Evolutionary conservation across 2,113 vertebrate genomes (phyloP), one percentile per base, ranked within the genome.

Genomic region (Chloropsis hardwickii): DNA sequence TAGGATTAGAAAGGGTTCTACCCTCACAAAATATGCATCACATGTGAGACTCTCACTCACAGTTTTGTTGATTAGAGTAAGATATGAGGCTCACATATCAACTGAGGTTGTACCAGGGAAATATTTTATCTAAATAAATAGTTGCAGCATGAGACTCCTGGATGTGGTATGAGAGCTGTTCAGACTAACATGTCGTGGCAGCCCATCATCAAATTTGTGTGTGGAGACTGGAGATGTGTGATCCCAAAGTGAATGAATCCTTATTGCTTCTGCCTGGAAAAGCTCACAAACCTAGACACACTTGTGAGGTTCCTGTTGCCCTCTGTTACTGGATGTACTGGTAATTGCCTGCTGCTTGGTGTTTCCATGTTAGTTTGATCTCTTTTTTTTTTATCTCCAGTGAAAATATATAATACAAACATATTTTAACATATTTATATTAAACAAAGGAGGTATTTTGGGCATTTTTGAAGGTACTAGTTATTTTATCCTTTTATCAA

Each of bases 101-200:
- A 12, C n/a, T 33, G 61, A 88, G 82, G 71, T 91, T 74, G 19
- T 81, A 94, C 70, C 74, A 86, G 81, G 67, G 60, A 94, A 90
- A 90, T 95, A 81, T 81, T 88, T 95, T 95, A 88, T 92, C 94
- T 96, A 77, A 90, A 60, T 64, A 88, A 92, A 93, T 71, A 71
- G 37, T 50, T 94, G 37, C 24, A 86, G 44, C 58, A 45, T 39
- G 71, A 93, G 74, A 37, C 50, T 71, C 44, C 76, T 24, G 57
- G 58, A 61, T 79, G 76, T 74, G 64, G 25, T 27, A 23, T n/a
- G 51, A 72, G 81, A 90, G 62, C 74, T 35, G 5, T 73, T 88
- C 56, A 91, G 87, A 83, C 84, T 65, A 85, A 72, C 45, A 79
- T 6, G 11, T 89, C 93, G 87, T 57, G 70, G 84, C 83, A 86